Percentiles rank a stretch among this genome's conserved stretches.
Conservation (phyloP, 2,888 invertebrate species). For the Lapara coniferarum region DNA sequence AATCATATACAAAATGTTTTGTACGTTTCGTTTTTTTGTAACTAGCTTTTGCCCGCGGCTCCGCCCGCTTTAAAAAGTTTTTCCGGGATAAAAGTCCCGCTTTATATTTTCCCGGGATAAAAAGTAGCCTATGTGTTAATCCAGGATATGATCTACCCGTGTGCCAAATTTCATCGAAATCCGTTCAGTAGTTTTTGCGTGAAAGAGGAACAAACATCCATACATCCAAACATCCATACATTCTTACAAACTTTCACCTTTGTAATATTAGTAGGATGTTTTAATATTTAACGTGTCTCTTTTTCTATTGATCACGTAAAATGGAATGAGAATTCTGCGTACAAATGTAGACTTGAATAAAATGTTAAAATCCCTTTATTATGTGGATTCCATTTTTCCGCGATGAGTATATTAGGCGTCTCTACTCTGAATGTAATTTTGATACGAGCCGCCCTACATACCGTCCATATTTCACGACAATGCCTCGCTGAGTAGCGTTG, state of each 20-base stretch:
- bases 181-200: no score
- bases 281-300: neutral
- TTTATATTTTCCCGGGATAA: no score
- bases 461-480: constrained; percentile 30
- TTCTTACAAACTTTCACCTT: no score
- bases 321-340: neutral
- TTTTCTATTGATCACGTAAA: neutral
- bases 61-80: no score
- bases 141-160: no score
- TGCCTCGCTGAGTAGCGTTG: constrained; percentile 27
- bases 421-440: constrained; percentile 25
- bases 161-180: no score
- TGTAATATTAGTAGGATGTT: no score
- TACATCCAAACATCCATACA: no score
- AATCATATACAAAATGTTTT: constrained; percentile 6
- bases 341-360: constrained; percentile 3
- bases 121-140: no score
- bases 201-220: no score
- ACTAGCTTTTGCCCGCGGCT: no score
- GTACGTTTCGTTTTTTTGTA: constrained; percentile 1
- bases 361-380: constrained; percentile 7
- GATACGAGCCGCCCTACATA: constrained; percentile 27
- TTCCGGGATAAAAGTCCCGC: no score
- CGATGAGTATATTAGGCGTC: constrained; percentile 6
- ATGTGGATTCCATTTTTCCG: constrained; percentile 1